Percentiles rank a stretch among this genome's conserved stretches.
Conservation (phyloP, 2,888 invertebrate species). For the Julus scanicus region DNA sequence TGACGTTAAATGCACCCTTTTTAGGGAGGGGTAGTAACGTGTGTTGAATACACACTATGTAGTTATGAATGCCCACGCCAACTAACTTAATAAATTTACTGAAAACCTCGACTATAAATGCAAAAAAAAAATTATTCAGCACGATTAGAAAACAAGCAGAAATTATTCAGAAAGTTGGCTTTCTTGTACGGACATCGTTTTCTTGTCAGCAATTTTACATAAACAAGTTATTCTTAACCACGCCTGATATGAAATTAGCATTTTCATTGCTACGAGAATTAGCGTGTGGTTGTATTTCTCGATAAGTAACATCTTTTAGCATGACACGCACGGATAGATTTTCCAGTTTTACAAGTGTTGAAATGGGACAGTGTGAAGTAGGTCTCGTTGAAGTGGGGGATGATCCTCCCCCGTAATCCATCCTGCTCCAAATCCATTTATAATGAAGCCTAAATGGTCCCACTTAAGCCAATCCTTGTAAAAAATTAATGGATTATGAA, state of each 20-base stretch:
- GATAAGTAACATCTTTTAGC: background rate
- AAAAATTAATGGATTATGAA: background rate
- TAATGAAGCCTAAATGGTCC: background rate
- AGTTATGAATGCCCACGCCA: too few relatives aligned
- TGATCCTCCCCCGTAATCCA: constrained; percentile 22
- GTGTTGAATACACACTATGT: too few relatives aligned
- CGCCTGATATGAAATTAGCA: background rate
- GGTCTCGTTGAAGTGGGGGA: background rate
- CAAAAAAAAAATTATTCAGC: background rate
- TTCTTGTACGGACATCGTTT: background rate
- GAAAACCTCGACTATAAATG: background rate
- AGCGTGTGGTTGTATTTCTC: background rate
- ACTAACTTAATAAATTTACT: background rate
- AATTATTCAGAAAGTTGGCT: background rate
- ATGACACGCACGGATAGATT: background rate
- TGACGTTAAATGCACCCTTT: too few relatives aligned
- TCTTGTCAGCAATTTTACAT: constrained; percentile 22
- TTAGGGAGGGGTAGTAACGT: too few relatives aligned
- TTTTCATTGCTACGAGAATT: background rate
- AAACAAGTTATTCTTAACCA: background rate
- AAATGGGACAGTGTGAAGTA: background rate
- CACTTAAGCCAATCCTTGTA: background rate
- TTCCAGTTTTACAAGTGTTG: background rate
- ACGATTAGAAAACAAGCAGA: background rate
- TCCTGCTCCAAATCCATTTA: constrained; percentile 6